These are phyloP conservation scores for Aleiodes sp. DNA, from an alignment of 1,140 invertebrate genomes.

Conservation along the genomic window DNA sequence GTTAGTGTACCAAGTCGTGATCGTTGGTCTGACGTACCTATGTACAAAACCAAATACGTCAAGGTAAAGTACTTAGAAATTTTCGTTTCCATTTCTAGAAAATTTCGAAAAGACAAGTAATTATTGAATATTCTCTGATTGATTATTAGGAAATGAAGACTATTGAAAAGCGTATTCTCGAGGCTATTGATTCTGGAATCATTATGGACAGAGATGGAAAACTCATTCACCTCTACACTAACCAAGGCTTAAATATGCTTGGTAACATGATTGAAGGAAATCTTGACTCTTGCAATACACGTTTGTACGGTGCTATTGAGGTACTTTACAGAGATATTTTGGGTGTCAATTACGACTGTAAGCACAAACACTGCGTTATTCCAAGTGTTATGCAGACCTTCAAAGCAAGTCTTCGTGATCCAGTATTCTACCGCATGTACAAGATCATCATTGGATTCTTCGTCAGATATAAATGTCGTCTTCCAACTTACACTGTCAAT, in stretches of 20 bases:
- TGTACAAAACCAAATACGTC: slow-evolving; percentile 54
- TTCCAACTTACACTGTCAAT: slow-evolving; percentile 55
- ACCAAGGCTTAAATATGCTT: slow-evolving; percentile 69
- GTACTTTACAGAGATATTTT: slow-evolving; percentile 54
- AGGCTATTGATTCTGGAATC: slow-evolving; percentile 73
- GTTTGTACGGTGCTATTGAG: slow-evolving; percentile 69
- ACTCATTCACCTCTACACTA: slow-evolving; percentile 52
- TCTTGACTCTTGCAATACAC: slow-evolving; percentile 71
- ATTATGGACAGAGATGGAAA: slow-evolving; percentile 61
- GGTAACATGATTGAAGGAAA: slow-evolving; percentile 75
- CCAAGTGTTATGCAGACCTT: slow-evolving; percentile 56
- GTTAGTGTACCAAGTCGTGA: slow-evolving; percentile 70
- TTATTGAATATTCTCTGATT: slow-evolving; percentile 17
- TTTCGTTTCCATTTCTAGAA: too few species aligned
- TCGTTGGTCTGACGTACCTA: slow-evolving; percentile 48
- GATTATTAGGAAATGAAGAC: slow-evolving; percentile 52
- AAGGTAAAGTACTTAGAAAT: slow-evolving; percentile 42
- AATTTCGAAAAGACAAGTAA: background rate
- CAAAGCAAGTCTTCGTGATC: slow-evolving; percentile 64
- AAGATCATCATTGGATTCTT: slow-evolving; percentile 63
- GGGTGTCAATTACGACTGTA: slow-evolving; percentile 53
- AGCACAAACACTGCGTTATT: slow-evolving; percentile 52
- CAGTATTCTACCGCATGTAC: slow-evolving; percentile 65
- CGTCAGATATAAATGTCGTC: slow-evolving; percentile 57
- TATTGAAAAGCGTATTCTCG: slow-evolving; percentile 56